phyloP scores from a whole-genome alignment of 2,888 invertebrate genomes.

The Plusia festucae region DNA sequence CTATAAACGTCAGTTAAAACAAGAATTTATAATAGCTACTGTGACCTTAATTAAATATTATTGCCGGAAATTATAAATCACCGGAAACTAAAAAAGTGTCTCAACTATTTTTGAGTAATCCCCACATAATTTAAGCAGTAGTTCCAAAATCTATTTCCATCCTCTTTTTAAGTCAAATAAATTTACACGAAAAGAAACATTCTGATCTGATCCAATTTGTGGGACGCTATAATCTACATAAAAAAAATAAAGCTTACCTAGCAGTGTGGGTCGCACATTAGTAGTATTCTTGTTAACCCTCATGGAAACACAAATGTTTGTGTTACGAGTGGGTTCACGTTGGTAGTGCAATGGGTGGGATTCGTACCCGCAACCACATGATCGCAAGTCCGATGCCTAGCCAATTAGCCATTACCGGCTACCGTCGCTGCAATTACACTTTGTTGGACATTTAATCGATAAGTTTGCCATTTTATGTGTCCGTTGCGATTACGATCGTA shows the following conservation, averaged over 20 bases:
- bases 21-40: neutral
- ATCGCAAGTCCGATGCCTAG: too few species aligned
- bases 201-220: neutral
- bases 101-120: neutral
- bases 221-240: neutral
- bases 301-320: too few species aligned
- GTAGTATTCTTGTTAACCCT: too few species aligned
- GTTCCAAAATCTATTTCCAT: neutral
- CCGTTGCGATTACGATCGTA: slow-evolving; percentile 23
- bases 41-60: neutral
- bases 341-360: too few species aligned
- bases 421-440: slow-evolving; percentile 10
- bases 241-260: too few species aligned
- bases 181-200: neutral
- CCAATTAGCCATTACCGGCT: too few species aligned
- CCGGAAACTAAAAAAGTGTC: slow-evolving; percentile 3
- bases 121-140: neutral
- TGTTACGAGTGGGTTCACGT: too few species aligned
- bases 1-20: neutral
- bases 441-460: slow-evolving; percentile 27
- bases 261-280: too few species aligned
- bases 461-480: slow-evolving; percentile 24
- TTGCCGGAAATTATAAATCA: neutral
- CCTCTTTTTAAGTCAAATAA: neutral
- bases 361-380: too few species aligned